Evolutionary conservation across 2,113 vertebrate species (phyloP).

Genomic region (Phainopepla nitens): DNA sequence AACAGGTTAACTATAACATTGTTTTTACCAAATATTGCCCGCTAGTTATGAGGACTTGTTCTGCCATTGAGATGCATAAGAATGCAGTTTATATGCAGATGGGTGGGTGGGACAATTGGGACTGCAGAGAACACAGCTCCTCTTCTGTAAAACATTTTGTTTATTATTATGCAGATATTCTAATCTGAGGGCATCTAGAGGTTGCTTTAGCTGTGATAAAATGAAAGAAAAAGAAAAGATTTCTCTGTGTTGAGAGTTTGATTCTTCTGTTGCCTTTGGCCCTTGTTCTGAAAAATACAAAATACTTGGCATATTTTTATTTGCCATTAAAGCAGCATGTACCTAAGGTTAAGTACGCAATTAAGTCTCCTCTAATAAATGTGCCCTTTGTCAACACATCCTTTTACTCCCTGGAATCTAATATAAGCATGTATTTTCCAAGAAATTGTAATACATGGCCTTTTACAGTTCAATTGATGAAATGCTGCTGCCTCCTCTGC

Average conservation of each 20-base stretch:
- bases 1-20: neutral
- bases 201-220: neutral
- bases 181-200: neutral
- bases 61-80: neutral
- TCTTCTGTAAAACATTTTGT: neutral
- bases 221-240: neutral
- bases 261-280: neutral
- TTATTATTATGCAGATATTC: neutral
- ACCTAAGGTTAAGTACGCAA: conserved; percentile 27
- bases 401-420: neutral
- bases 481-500: neutral
- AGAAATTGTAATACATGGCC: neutral
- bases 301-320: neutral
- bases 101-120: neutral
- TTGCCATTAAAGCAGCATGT: neutral
- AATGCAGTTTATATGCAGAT: neutral
- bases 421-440: neutral
- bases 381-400: neutral
- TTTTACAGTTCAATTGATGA: neutral
- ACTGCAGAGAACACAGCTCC: neutral
- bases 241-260: neutral
- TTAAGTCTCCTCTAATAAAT: conserved; percentile 29
- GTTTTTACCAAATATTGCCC: neutral
- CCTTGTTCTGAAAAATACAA: neutral
- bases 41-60: neutral